Conservation (phyloP, 2,797 vertebrate species). For the Acomys russatus region DNA sequence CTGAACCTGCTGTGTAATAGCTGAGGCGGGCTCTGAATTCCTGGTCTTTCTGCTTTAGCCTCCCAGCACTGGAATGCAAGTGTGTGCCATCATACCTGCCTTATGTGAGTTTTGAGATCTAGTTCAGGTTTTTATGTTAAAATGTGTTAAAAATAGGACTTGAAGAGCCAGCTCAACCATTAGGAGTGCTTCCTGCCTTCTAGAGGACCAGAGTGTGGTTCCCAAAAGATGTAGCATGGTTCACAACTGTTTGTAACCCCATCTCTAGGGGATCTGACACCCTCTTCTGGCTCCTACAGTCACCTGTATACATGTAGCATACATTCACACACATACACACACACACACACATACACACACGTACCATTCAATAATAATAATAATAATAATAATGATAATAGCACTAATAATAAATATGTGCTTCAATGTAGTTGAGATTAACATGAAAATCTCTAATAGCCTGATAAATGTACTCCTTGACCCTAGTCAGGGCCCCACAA, state of each 20-base stretch:
- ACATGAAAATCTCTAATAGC: not conserved
- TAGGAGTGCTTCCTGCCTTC: not conserved
- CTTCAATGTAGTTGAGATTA: not conserved
- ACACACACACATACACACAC: not conserved
- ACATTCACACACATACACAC: not conserved
- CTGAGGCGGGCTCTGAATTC: not conserved
- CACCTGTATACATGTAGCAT: not conserved
- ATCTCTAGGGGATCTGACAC: not conserved
- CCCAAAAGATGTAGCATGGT: not conserved
- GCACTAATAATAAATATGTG: not conserved
- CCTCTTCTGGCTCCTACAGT: not conserved
- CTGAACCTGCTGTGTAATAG: not conserved
- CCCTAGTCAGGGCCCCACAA: not conserved
- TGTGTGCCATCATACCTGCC: not conserved
- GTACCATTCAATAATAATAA: not conserved
- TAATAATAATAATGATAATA: not conserved
- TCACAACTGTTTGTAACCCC: not conserved
- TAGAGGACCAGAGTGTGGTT: not conserved
- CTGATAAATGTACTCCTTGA: not conserved
- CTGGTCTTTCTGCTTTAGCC: not conserved
- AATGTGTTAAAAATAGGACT: not conserved
- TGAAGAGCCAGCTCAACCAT: not conserved
- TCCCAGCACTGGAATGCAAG: not conserved
- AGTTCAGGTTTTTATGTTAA: conserved; percentile 22
- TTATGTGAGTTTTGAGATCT: not conserved